Base-by-base conservation (phyloP, 2,113 vertebrate species). In the Coturnix japonica region DNA sequence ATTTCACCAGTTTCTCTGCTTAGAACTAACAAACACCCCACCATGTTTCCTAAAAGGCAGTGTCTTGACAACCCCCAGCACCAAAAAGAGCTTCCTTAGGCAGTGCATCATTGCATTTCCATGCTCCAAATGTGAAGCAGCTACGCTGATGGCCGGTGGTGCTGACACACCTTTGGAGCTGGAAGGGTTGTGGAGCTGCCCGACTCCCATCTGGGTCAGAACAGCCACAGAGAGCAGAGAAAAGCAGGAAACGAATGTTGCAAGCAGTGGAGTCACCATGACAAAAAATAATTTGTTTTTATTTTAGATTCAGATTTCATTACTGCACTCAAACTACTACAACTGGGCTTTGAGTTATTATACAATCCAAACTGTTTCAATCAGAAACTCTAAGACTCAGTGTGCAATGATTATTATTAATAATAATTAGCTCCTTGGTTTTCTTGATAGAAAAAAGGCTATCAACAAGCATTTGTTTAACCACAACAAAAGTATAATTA, bases 401-500 rank as follows among this genome's bases (percentile, higher is more conserved):
- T 98, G 98, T 98, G 97, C 97, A 96, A 96, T 97, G 97, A 97
- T 97, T 97, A 97, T 97, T 97, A 98, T 98, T 97, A 97, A 97
- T 97, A 97, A 96, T 97, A 98, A 98, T 97, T 97, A 97, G 97
- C 97, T 97, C 96, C 97, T 98, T 97, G 97, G 95, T 97, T 98
- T 97, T 97, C 97, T 97, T 96, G 97, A 98, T 98, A 98, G 98
- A 98, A 98, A 37, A 98, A 98, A 98, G 96, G 96, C 97, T 98
- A 98, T 98, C 97, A 96, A 98, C 98, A 98, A 98, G 98, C 97
- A 98, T 98, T 97, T 98, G 97, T 98, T 98, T 98, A 98, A 98
- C 97, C 97, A 98, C 97, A 98, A 98, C 97, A 98, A 98, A 98
- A 98, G 98, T 97, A 98, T 98, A 98, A 98, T 98, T 98, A 98